Percentiles rank a stretch among this genome's conserved stretches.
These are phyloP conservation scores for Petrocephalus sullivani DNA, from an alignment of 2,797 vertebrate genomes.

Conservation along the genomic window DNA sequence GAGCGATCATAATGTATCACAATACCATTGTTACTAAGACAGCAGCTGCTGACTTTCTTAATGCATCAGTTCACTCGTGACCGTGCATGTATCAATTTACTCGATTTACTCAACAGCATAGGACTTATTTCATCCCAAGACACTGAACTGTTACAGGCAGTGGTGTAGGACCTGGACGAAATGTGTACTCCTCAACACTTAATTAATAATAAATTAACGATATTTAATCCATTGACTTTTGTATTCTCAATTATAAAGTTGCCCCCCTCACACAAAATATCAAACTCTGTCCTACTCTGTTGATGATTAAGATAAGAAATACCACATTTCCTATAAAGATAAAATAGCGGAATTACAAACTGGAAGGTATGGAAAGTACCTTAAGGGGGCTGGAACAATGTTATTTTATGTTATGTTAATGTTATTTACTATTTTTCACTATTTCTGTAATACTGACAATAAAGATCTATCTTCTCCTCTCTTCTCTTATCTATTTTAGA, in stretches of 20 bases:
- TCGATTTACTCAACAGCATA: not conserved
- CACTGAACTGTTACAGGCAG: not conserved
- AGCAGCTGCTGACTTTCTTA: not conserved
- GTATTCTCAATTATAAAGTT: not conserved
- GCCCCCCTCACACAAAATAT: not conserved
- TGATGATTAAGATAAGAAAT: not conserved
- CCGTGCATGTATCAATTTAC: not conserved
- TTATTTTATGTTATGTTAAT: not conserved
- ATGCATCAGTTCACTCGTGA: not conserved
- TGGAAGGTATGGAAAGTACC: not conserved
- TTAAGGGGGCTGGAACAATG: not conserved
- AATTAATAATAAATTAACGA: not conserved
- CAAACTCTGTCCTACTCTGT: not conserved
- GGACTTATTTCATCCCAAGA: not conserved
- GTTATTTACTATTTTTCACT: too few species aligned
- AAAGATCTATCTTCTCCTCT: too few species aligned
- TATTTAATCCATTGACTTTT: not conserved
- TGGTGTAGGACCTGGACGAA: not conserved
- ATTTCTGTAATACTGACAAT: too few species aligned
- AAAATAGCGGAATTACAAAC: not conserved
- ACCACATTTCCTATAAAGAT: not conserved
- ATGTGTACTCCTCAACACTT: not conserved
- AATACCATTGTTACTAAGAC: not conserved
- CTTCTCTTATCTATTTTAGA: not conserved
- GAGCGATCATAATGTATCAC: not conserved